A percentile compares a stretch with the other conserved stretches of the same genome.
Conservation (phyloP, 2,888 invertebrate species). For the Azorinus chamasolen region DNA sequence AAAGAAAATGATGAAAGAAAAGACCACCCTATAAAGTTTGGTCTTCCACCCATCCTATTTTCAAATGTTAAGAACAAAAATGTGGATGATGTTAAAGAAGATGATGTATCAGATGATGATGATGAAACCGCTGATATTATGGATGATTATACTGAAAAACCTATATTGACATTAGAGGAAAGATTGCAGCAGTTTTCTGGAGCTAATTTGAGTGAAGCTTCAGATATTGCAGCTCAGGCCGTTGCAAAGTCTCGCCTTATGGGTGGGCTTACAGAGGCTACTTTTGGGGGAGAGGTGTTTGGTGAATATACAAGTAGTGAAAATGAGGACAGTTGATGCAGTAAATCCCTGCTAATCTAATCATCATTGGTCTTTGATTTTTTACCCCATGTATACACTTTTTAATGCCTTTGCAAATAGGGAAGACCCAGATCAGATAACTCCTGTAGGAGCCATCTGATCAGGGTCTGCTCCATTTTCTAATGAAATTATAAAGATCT, state of each 20-base stretch:
- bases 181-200: conserved; percentile 60
- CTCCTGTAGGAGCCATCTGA: too few species aligned
- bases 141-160: conserved; percentile 9
- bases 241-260: conserved; percentile 68
- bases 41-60: neutral
- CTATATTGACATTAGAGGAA: conserved; percentile 50
- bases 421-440: too few species aligned
- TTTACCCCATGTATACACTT: too few species aligned
- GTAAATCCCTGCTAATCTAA: too few species aligned
- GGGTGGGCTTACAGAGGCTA: conserved; percentile 53
- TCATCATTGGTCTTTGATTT: too few species aligned
- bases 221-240: conserved; percentile 73
- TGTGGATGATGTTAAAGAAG: conserved; percentile 2
- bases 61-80: neutral
- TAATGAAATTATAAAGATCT: too few species aligned
- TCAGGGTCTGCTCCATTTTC: too few species aligned
- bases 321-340: neutral
- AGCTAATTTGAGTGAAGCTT: conserved; percentile 61
- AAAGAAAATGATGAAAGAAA: neutral
- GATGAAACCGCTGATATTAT: neutral
- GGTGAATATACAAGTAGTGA: conserved; percentile 65
- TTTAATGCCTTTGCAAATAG: too few species aligned
- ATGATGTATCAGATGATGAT: conserved; percentile 13
- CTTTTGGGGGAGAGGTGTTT: conserved; percentile 67
- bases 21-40: neutral